These are phyloP conservation scores for Acanthococcus lagerstroemiae DNA, from an alignment of 2,888 invertebrate species.

Conservation along the genomic window DNA sequence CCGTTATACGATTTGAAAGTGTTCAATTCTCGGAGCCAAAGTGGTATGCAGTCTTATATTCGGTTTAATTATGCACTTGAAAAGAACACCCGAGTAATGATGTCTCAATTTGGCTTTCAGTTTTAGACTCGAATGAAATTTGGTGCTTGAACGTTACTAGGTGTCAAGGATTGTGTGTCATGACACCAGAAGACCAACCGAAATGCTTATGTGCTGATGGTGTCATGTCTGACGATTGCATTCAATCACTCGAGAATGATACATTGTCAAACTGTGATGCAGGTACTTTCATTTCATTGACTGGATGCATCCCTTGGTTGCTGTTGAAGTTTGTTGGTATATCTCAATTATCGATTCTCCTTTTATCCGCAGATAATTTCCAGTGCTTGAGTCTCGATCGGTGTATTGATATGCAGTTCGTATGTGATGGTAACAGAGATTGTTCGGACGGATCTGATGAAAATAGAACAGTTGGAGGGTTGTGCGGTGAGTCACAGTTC, in stretches of 20 bases:
- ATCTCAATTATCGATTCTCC: not conserved
- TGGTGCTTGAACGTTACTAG: constrained; percentile 31
- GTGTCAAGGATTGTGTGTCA: constrained; percentile 64
- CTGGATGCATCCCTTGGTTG: not conserved
- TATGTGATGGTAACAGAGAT: constrained; percentile 66
- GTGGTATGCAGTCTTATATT: constrained; percentile 17
- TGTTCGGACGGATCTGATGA: constrained; percentile 69
- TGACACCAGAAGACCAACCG: constrained; percentile 48
- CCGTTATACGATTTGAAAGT: constrained; percentile 58
- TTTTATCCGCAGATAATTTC: constrained; percentile 16
- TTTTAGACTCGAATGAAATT: not conserved
- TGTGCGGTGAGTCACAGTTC: constrained; percentile 45
- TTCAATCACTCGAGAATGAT: constrained; percentile 1
- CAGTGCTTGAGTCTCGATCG: constrained; percentile 40
- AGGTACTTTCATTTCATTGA: not conserved
- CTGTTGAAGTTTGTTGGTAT: not conserved
- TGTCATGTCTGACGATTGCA: constrained; percentile 23
- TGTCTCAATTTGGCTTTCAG: not conserved
- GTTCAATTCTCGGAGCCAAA: constrained; percentile 46
- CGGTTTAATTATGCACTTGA: not conserved
- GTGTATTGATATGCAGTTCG: constrained; percentile 58
- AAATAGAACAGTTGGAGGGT: constrained; percentile 50
- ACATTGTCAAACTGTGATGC: not conserved
- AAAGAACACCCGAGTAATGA: not conserved
- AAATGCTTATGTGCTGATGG: constrained; percentile 58